Evolutionary conservation across 2,888 invertebrate species (phyloP).

Genomic region (Tetranychus piercei): DNA sequence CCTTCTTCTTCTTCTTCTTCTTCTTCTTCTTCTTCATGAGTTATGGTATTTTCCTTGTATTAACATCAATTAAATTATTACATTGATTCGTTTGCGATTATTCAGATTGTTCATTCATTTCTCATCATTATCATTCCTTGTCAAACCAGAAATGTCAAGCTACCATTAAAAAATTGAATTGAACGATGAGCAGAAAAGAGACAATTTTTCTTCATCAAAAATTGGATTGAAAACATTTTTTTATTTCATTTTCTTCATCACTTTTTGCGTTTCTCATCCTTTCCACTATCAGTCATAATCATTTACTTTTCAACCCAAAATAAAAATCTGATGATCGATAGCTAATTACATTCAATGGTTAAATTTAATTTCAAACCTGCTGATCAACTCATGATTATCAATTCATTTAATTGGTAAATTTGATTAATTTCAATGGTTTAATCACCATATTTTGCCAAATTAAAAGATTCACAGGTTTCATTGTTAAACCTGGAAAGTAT

Average conservation of each 20-base stretch:
- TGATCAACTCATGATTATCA: too few relatives aligned
- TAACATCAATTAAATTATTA: neutral
- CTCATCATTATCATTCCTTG: neutral
- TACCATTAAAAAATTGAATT: neutral
- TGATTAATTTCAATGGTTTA: too few relatives aligned
- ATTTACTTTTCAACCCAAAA: too few relatives aligned
- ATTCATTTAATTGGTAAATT: too few relatives aligned
- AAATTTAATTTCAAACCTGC: neutral
- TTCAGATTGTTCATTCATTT: neutral
- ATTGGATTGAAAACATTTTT: neutral
- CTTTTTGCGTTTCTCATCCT: neutral
- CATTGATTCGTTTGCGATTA: neutral
- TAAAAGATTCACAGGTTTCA: too few relatives aligned
- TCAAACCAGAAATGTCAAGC: neutral
- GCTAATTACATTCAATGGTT: neutral
- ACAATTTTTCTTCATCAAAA: neutral
- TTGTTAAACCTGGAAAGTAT: too few relatives aligned
- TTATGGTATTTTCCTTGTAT: neutral
- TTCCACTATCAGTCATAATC: too few relatives aligned
- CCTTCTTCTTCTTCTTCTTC: neutral
- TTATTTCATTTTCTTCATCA: neutral
- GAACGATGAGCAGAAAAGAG: too few relatives aligned
- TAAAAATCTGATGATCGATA: neutral
- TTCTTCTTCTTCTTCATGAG: neutral
- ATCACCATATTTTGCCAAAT: too few relatives aligned